Base-by-base conservation (phyloP, 2,888 invertebrate genomes). In the Tolmerus cingulatus region DNA sequence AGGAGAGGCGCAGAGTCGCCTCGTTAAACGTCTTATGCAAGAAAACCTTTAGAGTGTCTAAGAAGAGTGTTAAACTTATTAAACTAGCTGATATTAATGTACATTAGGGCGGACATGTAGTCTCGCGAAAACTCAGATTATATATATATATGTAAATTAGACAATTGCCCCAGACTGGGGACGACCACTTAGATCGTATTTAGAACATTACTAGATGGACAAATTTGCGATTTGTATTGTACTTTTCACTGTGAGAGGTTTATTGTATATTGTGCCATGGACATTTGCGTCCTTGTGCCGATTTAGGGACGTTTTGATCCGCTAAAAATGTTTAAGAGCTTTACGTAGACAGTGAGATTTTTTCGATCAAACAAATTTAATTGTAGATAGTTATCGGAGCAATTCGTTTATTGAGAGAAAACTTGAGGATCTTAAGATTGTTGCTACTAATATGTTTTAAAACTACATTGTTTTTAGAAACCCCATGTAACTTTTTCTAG, bases 1-100 rank as follows among this genome's bases (percentile, higher is more conserved):
- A 57, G 19, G n/a, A n/a, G 27, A 86, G 66, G 86, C 19, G 88
- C 84, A 43, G 19, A 66, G 57, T 57, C 37, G 34, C 74, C 74
- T 84, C 76, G 78, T 66, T 77, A 87, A 88, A 87, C 85, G 88
- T 88, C 88, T 88, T 88, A 88, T 88, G 88, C 87, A 88, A 87
- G 74, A 66, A 51, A 66, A 66, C 66, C 19, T 77, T 77, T 86
- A 85, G 79, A 85, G 87, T 87, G 74, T 81, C 34, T 82, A 82
- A 87, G 82, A n/a, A 66, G 19, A 34, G 66, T 79, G 74, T 87
- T 87, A 76, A 85, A 74, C 40, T 85, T 85, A 84, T 78, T 78
- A n/a, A 76, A 86, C 46, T 51, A 87, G 76, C 66, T 76, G 46
- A 85, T 82, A 84, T 55, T 85, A 37, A 86, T 86, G 84, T 87